Conservation (phyloP, 2,888 invertebrate genomes). For the Andrena marginata region DNA sequence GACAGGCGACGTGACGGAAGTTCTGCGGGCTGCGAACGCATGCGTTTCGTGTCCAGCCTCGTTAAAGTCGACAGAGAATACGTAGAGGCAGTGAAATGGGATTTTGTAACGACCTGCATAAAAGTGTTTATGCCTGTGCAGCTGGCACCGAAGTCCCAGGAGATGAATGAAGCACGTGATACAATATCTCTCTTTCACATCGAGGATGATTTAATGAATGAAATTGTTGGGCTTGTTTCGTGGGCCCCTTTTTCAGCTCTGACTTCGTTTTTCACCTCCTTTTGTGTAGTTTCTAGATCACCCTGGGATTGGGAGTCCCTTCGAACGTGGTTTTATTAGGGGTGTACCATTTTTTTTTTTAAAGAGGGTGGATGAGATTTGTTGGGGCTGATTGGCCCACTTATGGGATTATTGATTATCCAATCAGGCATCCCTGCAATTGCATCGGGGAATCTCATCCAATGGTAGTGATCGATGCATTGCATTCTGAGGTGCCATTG, state of each 20-base stretch:
- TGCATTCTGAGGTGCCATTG: not conserved
- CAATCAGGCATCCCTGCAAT: not conserved
- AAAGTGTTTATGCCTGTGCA: not conserved
- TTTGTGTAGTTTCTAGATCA: not conserved
- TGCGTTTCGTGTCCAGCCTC: not conserved
- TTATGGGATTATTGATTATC: slow-evolving; percentile 38
- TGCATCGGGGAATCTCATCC: not conserved
- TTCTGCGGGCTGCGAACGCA: not conserved
- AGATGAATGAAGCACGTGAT: not conserved
- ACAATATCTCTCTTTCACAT: not conserved
- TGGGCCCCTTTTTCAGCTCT: not conserved
- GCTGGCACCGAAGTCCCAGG: not conserved
- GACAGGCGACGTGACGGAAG: slow-evolving; percentile 5
- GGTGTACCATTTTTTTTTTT: too few relatives aligned
- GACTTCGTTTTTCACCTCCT: not conserved
- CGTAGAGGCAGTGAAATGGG: not conserved
- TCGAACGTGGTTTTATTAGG: not conserved
- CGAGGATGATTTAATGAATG: not conserved
- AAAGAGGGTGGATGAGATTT: not conserved
- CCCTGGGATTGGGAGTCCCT: not conserved
- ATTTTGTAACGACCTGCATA: not conserved
- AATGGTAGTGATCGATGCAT: not conserved
- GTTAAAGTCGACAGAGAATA: not conserved
- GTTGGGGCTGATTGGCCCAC: slow-evolving; percentile 18
- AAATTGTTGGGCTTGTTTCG: not conserved